Percentiles rank a stretch among this genome's conserved stretches.
Evolutionary conservation across 92 coral and sea anemone species (phyloP).

Genomic region (Zoanthus gigantus): DNA sequence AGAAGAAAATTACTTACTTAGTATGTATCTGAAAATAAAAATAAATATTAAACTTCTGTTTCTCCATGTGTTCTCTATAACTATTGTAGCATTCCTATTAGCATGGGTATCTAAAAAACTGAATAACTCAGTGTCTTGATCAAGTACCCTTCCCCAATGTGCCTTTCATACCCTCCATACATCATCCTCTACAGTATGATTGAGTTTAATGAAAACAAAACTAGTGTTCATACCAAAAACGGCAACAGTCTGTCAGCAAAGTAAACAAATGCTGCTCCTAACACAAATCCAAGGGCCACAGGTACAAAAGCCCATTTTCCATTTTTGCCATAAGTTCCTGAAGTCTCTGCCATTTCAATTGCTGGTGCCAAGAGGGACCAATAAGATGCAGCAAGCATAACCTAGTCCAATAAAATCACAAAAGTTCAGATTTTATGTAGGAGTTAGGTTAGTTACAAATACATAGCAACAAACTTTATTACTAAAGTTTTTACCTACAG

Average conservation of each 20-base stretch:
- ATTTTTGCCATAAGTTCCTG: conserved; percentile 78
- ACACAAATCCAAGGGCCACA: conserved; percentile 85
- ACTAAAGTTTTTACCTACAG: no score
- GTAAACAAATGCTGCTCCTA: conserved; percentile 96
- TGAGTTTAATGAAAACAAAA: not conserved
- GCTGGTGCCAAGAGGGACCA: conserved; percentile 99
- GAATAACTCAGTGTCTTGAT: no score
- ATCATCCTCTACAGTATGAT: not conserved
- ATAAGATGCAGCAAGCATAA: conserved; percentile 97
- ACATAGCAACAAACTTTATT: no score
- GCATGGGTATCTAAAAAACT: no score
- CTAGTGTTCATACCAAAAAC: conserved; percentile 71
- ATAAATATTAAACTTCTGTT: no score
- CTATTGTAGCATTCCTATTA: no score
- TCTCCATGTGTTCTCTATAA: no score
- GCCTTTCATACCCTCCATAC: not conserved
- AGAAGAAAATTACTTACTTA: no score
- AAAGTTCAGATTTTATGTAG: not conserved
- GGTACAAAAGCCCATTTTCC: conserved; percentile 92
- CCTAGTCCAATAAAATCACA: conserved; percentile 55
- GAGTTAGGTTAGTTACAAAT: no score
- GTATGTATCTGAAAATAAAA: no score
- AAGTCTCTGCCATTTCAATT: conserved; percentile 90
- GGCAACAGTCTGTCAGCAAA: conserved; percentile 90
- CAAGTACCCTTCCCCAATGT: no score